A percentile compares a stretch with the other conserved stretches of the same genome.
phyloP scores from a whole-genome alignment of 2,888 invertebrate species.

The Ophion obscuratus region DNA sequence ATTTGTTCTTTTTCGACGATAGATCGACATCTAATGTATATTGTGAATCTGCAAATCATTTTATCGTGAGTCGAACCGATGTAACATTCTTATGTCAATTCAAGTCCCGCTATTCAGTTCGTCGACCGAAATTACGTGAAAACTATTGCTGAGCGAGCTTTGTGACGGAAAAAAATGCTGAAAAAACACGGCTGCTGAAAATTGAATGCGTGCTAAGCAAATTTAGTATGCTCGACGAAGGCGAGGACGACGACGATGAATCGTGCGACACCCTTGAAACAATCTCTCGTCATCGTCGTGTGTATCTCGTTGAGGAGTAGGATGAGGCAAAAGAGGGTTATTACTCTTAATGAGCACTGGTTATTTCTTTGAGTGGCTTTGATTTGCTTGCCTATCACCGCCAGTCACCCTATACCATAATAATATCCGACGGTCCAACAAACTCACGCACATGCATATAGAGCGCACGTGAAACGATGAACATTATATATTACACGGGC shows the following conservation, averaged over 20 bases:
- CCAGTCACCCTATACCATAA: conserved; percentile 62
- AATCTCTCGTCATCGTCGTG: conserved; percentile 72
- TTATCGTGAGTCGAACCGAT: no score
- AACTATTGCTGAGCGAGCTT: neutral
- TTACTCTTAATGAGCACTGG: conserved; percentile 82
- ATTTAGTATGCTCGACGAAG: neutral
- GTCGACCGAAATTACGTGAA: no score
- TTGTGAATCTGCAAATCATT: no score
- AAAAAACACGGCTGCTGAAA: neutral
- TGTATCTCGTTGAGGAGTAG: conserved; percentile 42
- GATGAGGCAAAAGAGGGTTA: conserved; percentile 74
- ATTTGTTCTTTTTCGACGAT: no score
- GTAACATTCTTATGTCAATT: no score
- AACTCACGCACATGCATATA: conserved; percentile 39
- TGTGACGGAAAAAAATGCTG: neutral
- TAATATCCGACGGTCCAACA: conserved; percentile 51
- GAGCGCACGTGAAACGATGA: conserved; percentile 1
- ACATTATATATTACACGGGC: neutral
- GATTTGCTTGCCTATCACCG: conserved; percentile 76
- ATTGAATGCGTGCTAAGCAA: neutral
- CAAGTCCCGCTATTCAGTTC: neutral
- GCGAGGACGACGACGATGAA: conserved; percentile 67
- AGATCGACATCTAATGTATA: no score
- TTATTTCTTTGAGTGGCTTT: conserved; percentile 83
- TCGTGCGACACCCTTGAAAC: conserved; percentile 82